Base-by-base conservation (phyloP, 2,888 invertebrate species). In the Dromius quadrimaculatus region DNA sequence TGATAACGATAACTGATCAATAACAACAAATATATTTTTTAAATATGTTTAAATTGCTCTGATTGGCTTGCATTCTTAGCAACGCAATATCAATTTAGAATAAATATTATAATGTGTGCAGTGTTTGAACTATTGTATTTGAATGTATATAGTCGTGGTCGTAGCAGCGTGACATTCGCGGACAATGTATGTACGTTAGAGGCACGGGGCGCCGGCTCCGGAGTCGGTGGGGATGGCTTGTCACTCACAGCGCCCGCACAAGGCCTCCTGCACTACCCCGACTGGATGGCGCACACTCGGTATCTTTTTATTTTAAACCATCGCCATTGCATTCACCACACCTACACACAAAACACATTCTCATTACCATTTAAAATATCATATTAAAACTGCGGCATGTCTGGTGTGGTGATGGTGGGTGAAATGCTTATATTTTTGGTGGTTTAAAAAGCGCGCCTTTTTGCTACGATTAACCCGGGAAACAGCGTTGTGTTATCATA, bases 261-360 rank as follows among this genome's bases (percentile, higher is more conserved):
- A 77, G 87, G 86, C 80, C 81, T 85, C 76, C 82, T 87, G 81
- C 84, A 86, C 80, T 87, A 87, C 83, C 86, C 85, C 78, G 84
- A 85, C 78, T 87, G 87, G 87, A 84, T 86, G 78, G 85, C 82
- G 22, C 62, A 70, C 72, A 54, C 69, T 69, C 71, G 71, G 71
- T 72, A 70, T 41, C 41, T 11, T 32, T 22, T 61, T 62, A 62
- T 38, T 47, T 20, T 50, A 34, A 43, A 43, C 65, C 64, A 65
- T 65, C n/a, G 50, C 65, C 64, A 65, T 65, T 17, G 19, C 34
- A 61, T 43, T 23, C 57, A 32, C 8, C 17, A 43, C 62, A 43
- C 38, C 23, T 43, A 41, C 23, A 17, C 28, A 59, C 34, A 13
- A 19, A 47, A 5, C 9, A 47, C n/a, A 15, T 13, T 11, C 41